phyloP scores from a whole-genome alignment of 2,888 invertebrate species.

The Zootermopsis nevadensis region DNA sequence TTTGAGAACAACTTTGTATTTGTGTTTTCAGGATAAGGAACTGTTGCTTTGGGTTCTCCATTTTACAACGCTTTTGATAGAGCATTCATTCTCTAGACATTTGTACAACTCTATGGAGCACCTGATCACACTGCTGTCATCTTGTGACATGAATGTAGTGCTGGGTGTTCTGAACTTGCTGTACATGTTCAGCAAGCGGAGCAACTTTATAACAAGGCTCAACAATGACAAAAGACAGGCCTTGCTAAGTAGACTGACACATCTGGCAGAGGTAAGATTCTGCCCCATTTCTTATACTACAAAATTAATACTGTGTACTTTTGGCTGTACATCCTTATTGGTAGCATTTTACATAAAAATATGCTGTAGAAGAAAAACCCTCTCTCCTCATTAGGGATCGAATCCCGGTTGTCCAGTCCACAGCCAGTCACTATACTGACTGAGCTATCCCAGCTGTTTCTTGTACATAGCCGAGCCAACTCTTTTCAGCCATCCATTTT shows the following conservation, averaged over 20 bases:
- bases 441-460: too few species aligned
- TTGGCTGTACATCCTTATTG: too few species aligned
- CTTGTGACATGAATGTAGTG: constrained; percentile 86
- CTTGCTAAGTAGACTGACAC: constrained; percentile 77
- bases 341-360: too few species aligned
- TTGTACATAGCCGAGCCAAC: too few species aligned
- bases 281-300: too few species aligned
- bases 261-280: constrained; percentile 78
- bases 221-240: constrained; percentile 78
- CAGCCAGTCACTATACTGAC: too few species aligned
- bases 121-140: constrained; percentile 78
- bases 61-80: constrained; percentile 85
- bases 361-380: too few species aligned
- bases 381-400: too few species aligned
- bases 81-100: constrained; percentile 88
- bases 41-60: constrained; percentile 79
- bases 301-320: too few species aligned
- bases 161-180: constrained; percentile 84
- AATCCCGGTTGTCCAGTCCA: too few species aligned
- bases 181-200: constrained; percentile 89
- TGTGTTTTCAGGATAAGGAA: constrained; percentile 72
- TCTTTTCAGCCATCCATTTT: too few species aligned
- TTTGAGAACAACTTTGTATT: constrained; percentile 22
- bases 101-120: constrained; percentile 91
- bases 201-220: constrained; percentile 85